These are phyloP conservation scores for Hirtodrosophila alboralis DNA, from an alignment of 2,888 invertebrate genomes.

Conservation along the genomic window DNA sequence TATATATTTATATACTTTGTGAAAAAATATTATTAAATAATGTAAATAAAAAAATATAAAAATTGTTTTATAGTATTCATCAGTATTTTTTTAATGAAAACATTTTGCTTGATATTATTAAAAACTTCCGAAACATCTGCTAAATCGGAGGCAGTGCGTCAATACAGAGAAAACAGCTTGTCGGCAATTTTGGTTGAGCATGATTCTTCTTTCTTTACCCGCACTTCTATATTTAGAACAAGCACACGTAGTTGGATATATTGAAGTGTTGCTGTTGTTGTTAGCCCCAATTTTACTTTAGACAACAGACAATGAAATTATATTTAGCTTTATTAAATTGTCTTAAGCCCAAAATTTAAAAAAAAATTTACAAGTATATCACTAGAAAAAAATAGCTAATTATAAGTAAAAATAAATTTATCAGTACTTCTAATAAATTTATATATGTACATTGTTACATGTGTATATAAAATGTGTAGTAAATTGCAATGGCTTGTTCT, in stretches of 20 bases:
- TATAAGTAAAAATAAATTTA: constrained; percentile 22
- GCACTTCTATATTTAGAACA: constrained; percentile 65
- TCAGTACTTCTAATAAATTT: constrained; percentile 8
- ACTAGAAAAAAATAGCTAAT: constrained; percentile 7
- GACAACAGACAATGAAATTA: constrained; percentile 59
- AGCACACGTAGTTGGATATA: constrained; percentile 75
- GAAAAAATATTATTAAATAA: too few relatives aligned
- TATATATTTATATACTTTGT: too few relatives aligned
- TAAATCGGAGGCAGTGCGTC: constrained; percentile 20
- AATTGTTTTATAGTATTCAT: constrained; percentile 3
- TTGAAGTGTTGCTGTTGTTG: constrained; percentile 59
- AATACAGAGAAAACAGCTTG: not conserved
- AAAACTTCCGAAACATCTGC: constrained; percentile 58
- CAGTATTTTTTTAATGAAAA: constrained; percentile 47
- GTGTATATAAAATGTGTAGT: constrained; percentile 28
- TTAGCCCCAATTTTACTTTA: constrained; percentile 57
- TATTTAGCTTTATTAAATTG: constrained; percentile 59
- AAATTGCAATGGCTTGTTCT: constrained; percentile 50
- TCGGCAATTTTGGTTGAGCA: constrained; percentile 57
- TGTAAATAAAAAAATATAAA: too few relatives aligned
- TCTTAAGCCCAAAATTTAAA: constrained; percentile 32
- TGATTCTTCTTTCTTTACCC: constrained; percentile 51
- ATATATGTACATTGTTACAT: constrained; percentile 10
- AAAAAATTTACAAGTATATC: too few relatives aligned
- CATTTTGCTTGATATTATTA: constrained; percentile 63